Percentiles rank a stretch among this genome's conserved stretches.
Evolutionary conservation across 2,888 invertebrate species (phyloP).

Genomic region (Bugulina stolonifera): DNA sequence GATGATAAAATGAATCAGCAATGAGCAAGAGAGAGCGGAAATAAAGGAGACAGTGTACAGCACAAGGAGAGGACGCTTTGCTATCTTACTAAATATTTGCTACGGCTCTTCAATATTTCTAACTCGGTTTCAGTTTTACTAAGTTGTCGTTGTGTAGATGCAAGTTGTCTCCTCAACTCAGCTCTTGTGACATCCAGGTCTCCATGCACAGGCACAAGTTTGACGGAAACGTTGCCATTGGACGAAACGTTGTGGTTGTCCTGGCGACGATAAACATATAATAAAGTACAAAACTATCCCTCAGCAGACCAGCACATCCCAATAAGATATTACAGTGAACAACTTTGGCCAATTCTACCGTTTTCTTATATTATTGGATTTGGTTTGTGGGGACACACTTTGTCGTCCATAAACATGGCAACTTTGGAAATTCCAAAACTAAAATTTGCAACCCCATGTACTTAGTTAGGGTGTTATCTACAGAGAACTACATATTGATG

Average conservation of each 20-base stretch:
- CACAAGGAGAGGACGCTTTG: neutral
- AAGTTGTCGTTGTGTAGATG: neutral
- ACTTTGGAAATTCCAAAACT: too few species aligned
- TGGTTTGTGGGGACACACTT: too few species aligned
- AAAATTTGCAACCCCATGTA: too few species aligned
- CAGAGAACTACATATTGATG: neutral
- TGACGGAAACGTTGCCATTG: neutral
- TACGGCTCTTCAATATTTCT: neutral
- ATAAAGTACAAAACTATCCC: too few species aligned
- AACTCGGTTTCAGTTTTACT: neutral
- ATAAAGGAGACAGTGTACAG: neutral
- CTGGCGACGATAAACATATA: too few species aligned
- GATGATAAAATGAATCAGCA: neutral
- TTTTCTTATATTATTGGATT: too few species aligned
- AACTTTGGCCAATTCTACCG: too few species aligned
- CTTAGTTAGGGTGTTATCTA: neutral
- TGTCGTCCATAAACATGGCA: too few species aligned
- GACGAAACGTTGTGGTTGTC: neutral
- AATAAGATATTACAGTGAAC: too few species aligned
- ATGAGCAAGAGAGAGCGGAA: neutral
- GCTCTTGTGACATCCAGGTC: neutral
- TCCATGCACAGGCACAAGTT: neutral
- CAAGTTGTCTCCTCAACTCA: neutral
- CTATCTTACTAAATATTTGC: slow-evolving; percentile 19
- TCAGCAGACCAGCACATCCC: too few species aligned